These are phyloP conservation scores for Ophonus ardosiacus DNA, from an alignment of 2,888 invertebrate genomes.

Conservation along the genomic window DNA sequence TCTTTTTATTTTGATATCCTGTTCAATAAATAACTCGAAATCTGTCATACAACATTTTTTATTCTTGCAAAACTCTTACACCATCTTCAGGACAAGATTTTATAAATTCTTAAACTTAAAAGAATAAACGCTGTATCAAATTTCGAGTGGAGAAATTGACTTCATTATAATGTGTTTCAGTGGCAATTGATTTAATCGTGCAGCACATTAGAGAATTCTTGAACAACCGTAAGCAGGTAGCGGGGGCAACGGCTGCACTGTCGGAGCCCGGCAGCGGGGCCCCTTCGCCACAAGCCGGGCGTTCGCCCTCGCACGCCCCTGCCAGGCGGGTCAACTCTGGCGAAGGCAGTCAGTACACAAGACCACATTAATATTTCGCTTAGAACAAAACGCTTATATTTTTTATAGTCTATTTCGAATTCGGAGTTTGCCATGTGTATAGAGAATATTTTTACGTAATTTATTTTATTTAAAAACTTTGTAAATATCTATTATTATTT, in stretches of 20 bases:
- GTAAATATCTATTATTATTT: not conserved
- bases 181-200: slow-evolving; percentile 97
- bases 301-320: slow-evolving; percentile 68
- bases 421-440: not conserved
- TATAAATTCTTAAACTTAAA: no score
- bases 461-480: slow-evolving; percentile 36
- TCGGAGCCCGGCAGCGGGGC: slow-evolving; percentile 37
- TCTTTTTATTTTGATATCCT: no score
- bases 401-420: slow-evolving; percentile 2
- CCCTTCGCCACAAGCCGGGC: slow-evolving; percentile 51
- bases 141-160: no score
- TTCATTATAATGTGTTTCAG: slow-evolving; percentile 79
- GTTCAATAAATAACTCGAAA: no score
- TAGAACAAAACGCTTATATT: not conserved
- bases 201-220: slow-evolving; percentile 97
- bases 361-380: slow-evolving; percentile 69
- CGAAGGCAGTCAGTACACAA: slow-evolving; percentile 70
- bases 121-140: no score
- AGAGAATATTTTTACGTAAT: slow-evolving; percentile 14
- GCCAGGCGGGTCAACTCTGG: slow-evolving; percentile 68
- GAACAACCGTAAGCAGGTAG: slow-evolving; percentile 77
- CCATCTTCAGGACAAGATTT: no score
- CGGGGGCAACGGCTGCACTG: slow-evolving; percentile 65
- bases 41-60: no score
- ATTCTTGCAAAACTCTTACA: no score